A percentile compares a stretch with the other conserved stretches of the same genome.
Conservation (phyloP, 2,888 invertebrate species). For the Balanococcus diminutus region DNA sequence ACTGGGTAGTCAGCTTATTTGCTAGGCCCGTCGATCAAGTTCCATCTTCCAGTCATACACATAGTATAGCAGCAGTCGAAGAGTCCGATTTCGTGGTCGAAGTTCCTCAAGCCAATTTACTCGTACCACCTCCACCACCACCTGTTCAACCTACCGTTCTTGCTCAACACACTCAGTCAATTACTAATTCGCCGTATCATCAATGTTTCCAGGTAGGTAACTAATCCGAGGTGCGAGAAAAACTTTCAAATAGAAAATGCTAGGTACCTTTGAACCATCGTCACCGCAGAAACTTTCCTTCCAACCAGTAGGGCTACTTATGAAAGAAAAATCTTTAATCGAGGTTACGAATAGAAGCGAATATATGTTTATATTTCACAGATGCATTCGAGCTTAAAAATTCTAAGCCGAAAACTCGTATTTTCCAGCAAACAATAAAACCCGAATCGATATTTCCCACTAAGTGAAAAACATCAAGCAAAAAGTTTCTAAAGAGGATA, state of each 20-base stretch:
- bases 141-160: conserved; percentile 36
- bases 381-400: conserved; percentile 5
- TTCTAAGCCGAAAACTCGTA: background rate
- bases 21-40: too few relatives aligned
- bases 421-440: conserved; percentile 27
- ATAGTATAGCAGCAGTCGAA: background rate
- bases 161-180: conserved; percentile 50
- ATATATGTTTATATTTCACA: background rate
- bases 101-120: conserved; percentile 48
- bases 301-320: background rate
- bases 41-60: background rate
- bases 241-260: background rate
- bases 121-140: conserved; percentile 53
- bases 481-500: conserved; percentile 4
- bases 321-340: background rate
- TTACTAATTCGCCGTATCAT: conserved; percentile 41
- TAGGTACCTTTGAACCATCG: too few relatives aligned
- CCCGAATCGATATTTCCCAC: conserved; percentile 18
- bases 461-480: background rate
- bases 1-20: conserved; percentile 1
- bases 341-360: background rate
- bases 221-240: background rate
- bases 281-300: background rate
- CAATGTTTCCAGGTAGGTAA: conserved; percentile 28
- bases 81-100: conserved; percentile 54